Percentiles rank a stretch among this genome's conserved stretches.
Evolutionary conservation across 2,888 invertebrate species (phyloP).

Genomic region (Mythimna loreyi): DNA sequence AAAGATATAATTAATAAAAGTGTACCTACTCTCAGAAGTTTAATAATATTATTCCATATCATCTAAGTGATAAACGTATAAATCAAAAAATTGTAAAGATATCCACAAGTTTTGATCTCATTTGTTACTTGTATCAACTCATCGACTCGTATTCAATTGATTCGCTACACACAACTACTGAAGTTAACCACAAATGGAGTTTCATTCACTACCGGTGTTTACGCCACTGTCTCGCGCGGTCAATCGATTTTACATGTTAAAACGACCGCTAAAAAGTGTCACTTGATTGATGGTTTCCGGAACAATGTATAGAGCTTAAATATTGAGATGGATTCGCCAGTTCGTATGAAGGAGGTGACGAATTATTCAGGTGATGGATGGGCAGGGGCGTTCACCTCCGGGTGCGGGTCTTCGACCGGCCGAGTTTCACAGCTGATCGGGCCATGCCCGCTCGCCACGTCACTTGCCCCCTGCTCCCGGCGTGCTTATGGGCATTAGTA

Average conservation of each 20-base stretch:
- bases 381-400: constrained; percentile 80
- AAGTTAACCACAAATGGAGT: constrained; percentile 43
- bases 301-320: constrained; percentile 76
- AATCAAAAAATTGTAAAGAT: neutral
- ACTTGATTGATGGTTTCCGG: constrained; percentile 83
- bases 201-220: constrained; percentile 70
- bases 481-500: constrained; percentile 72
- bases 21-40: neutral
- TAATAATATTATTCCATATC: neutral
- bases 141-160: constrained; percentile 17
- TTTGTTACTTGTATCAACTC: neutral
- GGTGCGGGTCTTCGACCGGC: constrained; percentile 85
- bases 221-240: constrained; percentile 51
- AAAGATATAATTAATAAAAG: neutral
- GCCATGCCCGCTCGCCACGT: constrained; percentile 59
- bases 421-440: constrained; percentile 88
- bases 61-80: too few species aligned
- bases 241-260: constrained; percentile 70
- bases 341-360: constrained; percentile 85
- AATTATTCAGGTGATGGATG: constrained; percentile 86
- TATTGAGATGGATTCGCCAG: constrained; percentile 85
- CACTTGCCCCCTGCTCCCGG: constrained; percentile 67
- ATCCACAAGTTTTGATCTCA: neutral
- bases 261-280: constrained; percentile 53
- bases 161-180: constrained; percentile 33